Evolutionary conservation across 2,113 vertebrate genomes (phyloP).

Genomic region (Istiophorus platypterus): DNA sequence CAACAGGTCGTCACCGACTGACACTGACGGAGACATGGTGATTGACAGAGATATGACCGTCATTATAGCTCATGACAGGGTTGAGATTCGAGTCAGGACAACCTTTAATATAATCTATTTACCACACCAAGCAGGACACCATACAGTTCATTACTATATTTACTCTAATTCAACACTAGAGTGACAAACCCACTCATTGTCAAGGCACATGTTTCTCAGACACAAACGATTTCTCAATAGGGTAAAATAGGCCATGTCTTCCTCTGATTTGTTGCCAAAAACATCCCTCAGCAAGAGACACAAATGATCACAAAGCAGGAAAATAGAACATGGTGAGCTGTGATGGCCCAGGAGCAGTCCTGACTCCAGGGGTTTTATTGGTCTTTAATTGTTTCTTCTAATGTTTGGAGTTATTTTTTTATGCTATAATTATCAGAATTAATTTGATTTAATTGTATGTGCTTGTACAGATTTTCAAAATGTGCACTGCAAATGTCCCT

Average conservation of each 20-base stretch:
- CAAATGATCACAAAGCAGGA: neutral
- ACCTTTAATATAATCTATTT: neutral
- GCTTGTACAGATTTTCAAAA: too few relatives aligned
- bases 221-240: neutral
- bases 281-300: neutral
- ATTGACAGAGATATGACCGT: conserved; percentile 7
- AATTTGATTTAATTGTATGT: too few relatives aligned
- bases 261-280: conserved; percentile 31
- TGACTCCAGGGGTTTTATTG: neutral
- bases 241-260: conserved; percentile 10
- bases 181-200: neutral
- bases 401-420: too few relatives aligned
- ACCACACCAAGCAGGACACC: neutral
- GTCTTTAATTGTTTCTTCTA: too few relatives aligned
- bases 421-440: too few relatives aligned
- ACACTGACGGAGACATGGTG: conserved; percentile 17
- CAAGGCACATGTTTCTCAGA: neutral
- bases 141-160: neutral
- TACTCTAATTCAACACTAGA: neutral
- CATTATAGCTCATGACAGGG: neutral
- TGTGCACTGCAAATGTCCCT: too few relatives aligned
- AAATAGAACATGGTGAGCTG: neutral
- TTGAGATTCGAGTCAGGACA: neutral
- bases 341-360: conserved; percentile 2
- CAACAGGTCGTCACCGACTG: neutral